Evolutionary conservation across 2,113 vertebrate genomes (phyloP), one percentile per base, ranked within the genome.

Genomic region (Aptenodytes patagonicus): DNA sequence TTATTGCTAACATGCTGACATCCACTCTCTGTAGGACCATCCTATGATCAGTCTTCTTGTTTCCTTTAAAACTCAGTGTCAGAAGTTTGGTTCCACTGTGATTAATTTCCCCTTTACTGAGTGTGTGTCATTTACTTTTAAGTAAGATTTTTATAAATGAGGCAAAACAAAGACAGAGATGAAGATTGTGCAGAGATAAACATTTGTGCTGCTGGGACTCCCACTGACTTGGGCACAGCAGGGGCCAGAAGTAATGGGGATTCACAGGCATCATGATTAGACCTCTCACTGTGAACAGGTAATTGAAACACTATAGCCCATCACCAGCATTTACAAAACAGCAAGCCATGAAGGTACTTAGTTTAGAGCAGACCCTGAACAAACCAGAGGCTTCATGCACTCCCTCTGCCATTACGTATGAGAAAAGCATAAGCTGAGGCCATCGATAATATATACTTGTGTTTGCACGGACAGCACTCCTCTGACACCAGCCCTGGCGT

Each of bases 91-190:
- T 76, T 82, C 77, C 58, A 70, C 70, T 34, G 7, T 93, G 81
- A 95, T 96, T 97, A 85, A 95, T 92, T 93, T 91, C 83, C 86
- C 40, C 58, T 89, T 68, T 82, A 69, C 92, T 77, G 90, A 83
- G 87, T 75, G 88, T 51, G 75, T 68, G 88, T 78, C 93, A 42
- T 91, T 93, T 83, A 88, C 94, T 95, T 93, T 94, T 65, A 94
- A 91, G 94, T 65, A 61, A 96, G 96, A 69, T 80, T 88, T 85
- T 95, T 94, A 95, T 44, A 97, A 97, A 96, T 42, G 92, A 95
- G 90, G 83, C 77, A 71, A 94, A 96, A 95, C 96, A 95, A 96
- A 96, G 96, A 10, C 83, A 80, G 81, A 89, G 92, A 76, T 91
- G 88, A 73, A 79, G 92, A 78, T 3, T 57, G 83, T 47, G 60